Percentiles rank a stretch among this genome's conserved stretches.
phyloP scores from a whole-genome alignment of 2,888 invertebrate genomes.

The Nomada ferruginata region DNA sequence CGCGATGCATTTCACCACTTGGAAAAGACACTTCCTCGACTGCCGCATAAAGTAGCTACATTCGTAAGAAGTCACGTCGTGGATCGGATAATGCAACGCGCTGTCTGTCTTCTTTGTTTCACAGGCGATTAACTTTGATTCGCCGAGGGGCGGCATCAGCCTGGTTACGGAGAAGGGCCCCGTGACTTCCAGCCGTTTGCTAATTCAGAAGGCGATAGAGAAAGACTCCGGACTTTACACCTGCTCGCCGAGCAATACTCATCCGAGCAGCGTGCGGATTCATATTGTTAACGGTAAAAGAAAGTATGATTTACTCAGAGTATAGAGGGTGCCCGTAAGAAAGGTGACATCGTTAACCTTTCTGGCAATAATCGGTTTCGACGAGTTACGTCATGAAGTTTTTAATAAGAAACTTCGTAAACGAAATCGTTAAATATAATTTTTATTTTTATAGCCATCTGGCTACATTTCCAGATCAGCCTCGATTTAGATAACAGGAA shows the following conservation, averaged over 20 bases:
- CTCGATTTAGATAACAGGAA: too few relatives aligned
- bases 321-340: too few relatives aligned
- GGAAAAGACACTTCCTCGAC: conserved; percentile 38
- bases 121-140: conserved; percentile 95
- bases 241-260: conserved; percentile 93
- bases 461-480: too few relatives aligned
- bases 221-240: conserved; percentile 93
- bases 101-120: conserved; percentile 71
- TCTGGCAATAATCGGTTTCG: too few relatives aligned
- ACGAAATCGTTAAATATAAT: too few relatives aligned
- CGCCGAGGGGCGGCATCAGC: conserved; percentile 94
- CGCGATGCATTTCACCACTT: conserved; percentile 54
- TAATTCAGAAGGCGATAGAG: conserved; percentile 92
- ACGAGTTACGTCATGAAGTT: too few relatives aligned
- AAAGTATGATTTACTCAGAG: background rate
- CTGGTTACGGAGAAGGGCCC: conserved; percentile 94
- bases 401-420: too few relatives aligned
- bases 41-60: conserved; percentile 51
- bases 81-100: conserved; percentile 11
- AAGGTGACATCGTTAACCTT: too few relatives aligned
- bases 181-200: conserved; percentile 92
- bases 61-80: conserved; percentile 44
- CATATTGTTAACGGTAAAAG: conserved; percentile 93
- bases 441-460: too few relatives aligned
- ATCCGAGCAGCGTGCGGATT: conserved; percentile 91